These are phyloP conservation scores for Trissolcus brochymenae DNA, from an alignment of 2,888 invertebrate species.

Conservation along the genomic window DNA sequence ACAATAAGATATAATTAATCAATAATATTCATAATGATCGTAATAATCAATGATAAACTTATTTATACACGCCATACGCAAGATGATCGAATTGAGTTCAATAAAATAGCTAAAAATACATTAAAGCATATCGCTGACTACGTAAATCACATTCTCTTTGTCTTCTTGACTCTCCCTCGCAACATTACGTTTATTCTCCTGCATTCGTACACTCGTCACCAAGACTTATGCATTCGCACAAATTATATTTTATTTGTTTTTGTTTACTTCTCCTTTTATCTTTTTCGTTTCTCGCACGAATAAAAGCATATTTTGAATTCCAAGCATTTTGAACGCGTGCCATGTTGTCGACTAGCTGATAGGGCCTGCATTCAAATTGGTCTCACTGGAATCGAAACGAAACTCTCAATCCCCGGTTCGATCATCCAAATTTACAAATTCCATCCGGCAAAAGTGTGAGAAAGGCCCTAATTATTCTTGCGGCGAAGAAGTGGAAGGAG, in stretches of 20 bases:
- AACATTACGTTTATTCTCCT: constrained; percentile 4
- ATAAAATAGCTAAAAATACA: constrained; percentile 73
- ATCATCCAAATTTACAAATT: not conserved
- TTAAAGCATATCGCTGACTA: constrained; percentile 75
- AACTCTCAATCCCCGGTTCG: not conserved
- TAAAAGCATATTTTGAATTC: constrained; percentile 68
- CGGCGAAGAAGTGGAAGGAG: constrained; percentile 21
- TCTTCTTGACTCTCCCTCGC: constrained; percentile 53
- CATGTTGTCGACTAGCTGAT: constrained; percentile 73
- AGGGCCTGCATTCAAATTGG: constrained; percentile 67
- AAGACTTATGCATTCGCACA: not conserved
- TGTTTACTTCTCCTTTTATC: too few species aligned
- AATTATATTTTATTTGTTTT: too few species aligned
- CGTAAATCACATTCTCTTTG: constrained; percentile 66
- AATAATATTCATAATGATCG: constrained; percentile 25
- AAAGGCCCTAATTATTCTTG: constrained; percentile 20
- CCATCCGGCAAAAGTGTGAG: too few species aligned
- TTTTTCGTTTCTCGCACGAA: constrained; percentile 43
- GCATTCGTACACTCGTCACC: constrained; percentile 24
- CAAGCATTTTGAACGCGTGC: constrained; percentile 69
- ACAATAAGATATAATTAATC: constrained; percentile 1
- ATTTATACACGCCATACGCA: constrained; percentile 63
- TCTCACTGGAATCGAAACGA: not conserved
- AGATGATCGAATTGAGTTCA: constrained; percentile 64
- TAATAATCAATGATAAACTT: constrained; percentile 49